phyloP scores from a whole-genome alignment of 2,113 vertebrate species.

The Leiothrix lutea region DNA sequence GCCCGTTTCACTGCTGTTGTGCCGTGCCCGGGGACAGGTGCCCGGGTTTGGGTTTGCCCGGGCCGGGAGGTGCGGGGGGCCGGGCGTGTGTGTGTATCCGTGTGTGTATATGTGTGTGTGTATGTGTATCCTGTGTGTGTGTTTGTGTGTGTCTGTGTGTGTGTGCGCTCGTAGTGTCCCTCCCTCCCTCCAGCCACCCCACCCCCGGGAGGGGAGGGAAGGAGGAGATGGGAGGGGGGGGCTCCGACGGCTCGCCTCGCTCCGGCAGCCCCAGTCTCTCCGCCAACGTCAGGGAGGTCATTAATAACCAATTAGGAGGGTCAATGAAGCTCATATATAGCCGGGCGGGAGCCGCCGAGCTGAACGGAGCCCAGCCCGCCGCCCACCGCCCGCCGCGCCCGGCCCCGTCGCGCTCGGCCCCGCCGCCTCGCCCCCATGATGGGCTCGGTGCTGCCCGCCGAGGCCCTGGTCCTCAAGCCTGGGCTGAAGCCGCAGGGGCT shows the following conservation, averaged over 20 bases:
- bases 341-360: slow-evolving; percentile 12
- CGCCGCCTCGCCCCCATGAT: slow-evolving; percentile 73
- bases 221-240: slow-evolving; percentile 29
- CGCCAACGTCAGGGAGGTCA: slow-evolving; percentile 86
- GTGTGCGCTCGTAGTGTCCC: not conserved
- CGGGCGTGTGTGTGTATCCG: not conserved
- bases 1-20: not conserved
- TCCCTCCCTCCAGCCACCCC: slow-evolving; percentile 13
- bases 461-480: slow-evolving; percentile 88
- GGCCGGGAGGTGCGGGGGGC: not conserved
- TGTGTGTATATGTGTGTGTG: not conserved
- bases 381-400: not conserved
- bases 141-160: not conserved
- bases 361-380: not conserved
- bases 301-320: slow-evolving; percentile 98
- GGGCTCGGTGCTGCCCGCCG: slow-evolving; percentile 93
- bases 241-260: slow-evolving; percentile 61
- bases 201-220: slow-evolving; percentile 42
- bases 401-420: not conserved
- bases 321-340: slow-evolving; percentile 88
- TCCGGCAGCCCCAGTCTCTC: slow-evolving; percentile 75
- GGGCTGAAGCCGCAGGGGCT: slow-evolving; percentile 86
- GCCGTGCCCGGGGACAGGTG: not conserved
- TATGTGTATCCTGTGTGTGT: not conserved
- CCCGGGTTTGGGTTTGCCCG: not conserved